A percentile compares a stretch with the other conserved stretches of the same genome.
phyloP scores from a whole-genome alignment of 2,888 invertebrate species.

The Antheraea assamensis region DNA sequence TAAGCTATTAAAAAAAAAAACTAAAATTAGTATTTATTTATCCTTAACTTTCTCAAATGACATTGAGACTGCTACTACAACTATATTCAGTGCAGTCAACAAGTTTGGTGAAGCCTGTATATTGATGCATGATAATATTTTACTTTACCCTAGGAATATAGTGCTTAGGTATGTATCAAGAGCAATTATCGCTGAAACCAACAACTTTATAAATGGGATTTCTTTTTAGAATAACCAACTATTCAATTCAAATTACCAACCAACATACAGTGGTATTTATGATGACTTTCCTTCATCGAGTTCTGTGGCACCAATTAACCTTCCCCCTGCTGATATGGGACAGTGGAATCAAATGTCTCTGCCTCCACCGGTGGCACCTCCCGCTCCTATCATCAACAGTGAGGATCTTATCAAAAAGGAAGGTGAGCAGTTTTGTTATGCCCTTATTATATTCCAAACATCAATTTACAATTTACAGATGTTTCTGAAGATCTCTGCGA shows the following conservation, averaged over 20 bases:
- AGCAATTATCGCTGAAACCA: background rate
- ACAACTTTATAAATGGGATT: background rate
- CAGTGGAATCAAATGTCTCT: constrained; percentile 73
- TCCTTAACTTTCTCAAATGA: no score
- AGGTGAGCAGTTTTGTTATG: constrained; percentile 50
- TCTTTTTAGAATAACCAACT: constrained; percentile 29
- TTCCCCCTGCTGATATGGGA: constrained; percentile 55
- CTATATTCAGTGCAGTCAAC: no score
- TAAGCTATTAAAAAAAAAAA: no score
- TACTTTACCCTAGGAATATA: background rate
- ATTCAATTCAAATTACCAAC: constrained; percentile 54
- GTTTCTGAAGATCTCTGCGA: no score
- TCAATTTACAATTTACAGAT: background rate
- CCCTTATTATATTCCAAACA: background rate
- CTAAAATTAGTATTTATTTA: no score
- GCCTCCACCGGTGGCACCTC: constrained; percentile 49
- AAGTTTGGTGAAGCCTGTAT: no score
- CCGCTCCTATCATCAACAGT: constrained; percentile 53
- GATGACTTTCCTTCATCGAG: constrained; percentile 65
- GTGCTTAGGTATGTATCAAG: background rate
- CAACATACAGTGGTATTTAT: constrained; percentile 63
- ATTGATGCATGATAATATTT: no score
- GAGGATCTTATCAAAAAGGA: constrained; percentile 80
- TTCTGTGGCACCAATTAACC: constrained; percentile 35
- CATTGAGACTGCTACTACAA: no score